Evolutionary conservation across 2,113 vertebrate species (phyloP).

Genomic region (Gymnorhina tibicen): DNA sequence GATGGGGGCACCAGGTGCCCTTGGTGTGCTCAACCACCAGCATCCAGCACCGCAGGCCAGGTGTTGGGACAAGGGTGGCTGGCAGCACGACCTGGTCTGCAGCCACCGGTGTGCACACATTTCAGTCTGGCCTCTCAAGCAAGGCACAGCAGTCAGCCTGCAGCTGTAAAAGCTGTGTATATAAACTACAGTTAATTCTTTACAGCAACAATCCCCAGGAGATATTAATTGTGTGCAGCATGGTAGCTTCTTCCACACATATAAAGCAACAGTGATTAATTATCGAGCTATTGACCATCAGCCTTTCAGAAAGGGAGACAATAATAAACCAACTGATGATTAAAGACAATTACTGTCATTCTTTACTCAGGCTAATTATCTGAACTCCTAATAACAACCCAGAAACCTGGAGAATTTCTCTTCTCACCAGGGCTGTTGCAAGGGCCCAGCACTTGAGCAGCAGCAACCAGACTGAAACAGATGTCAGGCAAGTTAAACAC

Average conservation of each 20-base stretch:
- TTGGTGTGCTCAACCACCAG: background rate
- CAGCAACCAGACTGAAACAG: background rate
- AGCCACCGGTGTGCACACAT: background rate
- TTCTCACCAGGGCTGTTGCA: background rate
- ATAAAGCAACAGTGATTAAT: constrained; percentile 53
- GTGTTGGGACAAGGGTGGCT: background rate
- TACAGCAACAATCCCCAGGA: constrained; percentile 32
- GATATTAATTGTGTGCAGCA: constrained; percentile 27
- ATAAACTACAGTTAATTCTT: constrained; percentile 25
- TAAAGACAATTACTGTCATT: constrained; percentile 57
- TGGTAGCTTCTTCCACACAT: background rate
- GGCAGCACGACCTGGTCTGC: background rate
- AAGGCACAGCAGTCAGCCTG: background rate
- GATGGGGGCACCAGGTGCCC: accelerated
- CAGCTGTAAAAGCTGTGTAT: background rate
- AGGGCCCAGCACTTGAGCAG: background rate
- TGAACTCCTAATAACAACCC: constrained; percentile 10
- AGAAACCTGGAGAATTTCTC: background rate
- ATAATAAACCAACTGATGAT: constrained; percentile 50
- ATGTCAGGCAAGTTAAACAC: background rate
- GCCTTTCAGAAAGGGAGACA: constrained; percentile 14
- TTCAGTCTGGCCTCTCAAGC: background rate
- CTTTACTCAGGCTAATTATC: constrained; percentile 12
- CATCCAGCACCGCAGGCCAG: accelerated
- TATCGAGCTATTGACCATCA: constrained; percentile 2